Evolutionary conservation across 2,113 vertebrate species (phyloP).

Genomic region (Macquaria ambigua): DNA sequence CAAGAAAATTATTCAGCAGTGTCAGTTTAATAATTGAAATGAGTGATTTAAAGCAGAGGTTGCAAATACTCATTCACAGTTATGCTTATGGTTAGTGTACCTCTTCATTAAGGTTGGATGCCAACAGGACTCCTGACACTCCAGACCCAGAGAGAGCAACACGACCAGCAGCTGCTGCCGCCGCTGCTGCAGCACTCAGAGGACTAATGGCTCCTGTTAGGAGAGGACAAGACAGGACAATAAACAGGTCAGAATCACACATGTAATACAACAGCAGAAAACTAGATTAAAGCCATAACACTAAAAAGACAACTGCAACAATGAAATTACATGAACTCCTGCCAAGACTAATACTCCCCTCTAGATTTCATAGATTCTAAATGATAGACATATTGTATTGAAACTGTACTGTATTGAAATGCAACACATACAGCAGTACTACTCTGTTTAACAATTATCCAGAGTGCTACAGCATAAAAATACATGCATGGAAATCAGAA

Average conservation of each 20-base stretch:
- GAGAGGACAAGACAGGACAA: constrained; percentile 50
- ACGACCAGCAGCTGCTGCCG: constrained; percentile 93
- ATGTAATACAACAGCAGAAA: neutral
- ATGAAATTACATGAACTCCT: neutral
- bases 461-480: neutral
- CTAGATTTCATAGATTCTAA: neutral
- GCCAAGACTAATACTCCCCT: neutral
- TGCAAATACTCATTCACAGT: neutral
- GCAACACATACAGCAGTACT: neutral
- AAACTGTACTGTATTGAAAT: neutral
- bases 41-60: neutral
- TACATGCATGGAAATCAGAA: neutral
- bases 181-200: constrained; percentile 94
- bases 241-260: constrained; percentile 12
- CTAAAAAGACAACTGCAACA: neutral
- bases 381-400: neutral
- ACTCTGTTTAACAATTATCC: neutral
- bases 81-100: constrained; percentile 76
- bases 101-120: constrained; percentile 99
- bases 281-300: neutral
- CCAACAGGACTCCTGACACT: constrained; percentile 94
- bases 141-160: constrained; percentile 95
- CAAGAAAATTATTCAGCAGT: constrained; percentile 1
- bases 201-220: constrained; percentile 96
- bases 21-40: neutral